Base-by-base conservation (phyloP, 2,888 invertebrate species). In the Cosmorhoe ocellata region DNA sequence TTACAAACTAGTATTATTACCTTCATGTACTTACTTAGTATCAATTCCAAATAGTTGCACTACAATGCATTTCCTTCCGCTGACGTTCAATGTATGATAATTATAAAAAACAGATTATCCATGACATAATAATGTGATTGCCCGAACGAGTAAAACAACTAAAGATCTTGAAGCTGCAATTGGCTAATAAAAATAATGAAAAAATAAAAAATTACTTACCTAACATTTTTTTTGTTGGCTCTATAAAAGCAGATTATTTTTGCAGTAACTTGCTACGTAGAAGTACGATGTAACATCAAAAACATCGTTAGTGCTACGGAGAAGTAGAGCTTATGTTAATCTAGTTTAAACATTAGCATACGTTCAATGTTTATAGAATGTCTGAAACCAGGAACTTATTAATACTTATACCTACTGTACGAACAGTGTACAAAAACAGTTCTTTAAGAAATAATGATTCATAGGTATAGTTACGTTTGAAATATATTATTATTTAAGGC, bases 301-400 rank as follows among this genome's bases (percentile, higher is more conserved):
- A 18, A 22, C 18, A 18, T 22, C 7, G 14, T 27, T 32, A 10
- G 6, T 14, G 27, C 27, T 34, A 26, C 22, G 1, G 22, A 26
- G 7, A 37, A 3, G 22, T 27, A 30, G 30, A 36, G 39, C 49
- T 14, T 55, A 50, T 26, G 41, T 32, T 40, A 34, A 59, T 38
- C 24, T 31, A 10, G 37, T 26, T 24, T 5, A 36, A 36, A 11
- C 3, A 53, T 56, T 56, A 51, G 37, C 58, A 58, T 56, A 56
- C 56, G 9, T 50, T 51, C 46, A 61, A 56, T 55, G 53, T 46
- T 46, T 49, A 53, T 39, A 57, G 49, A 57, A 51, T 39, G 52
- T 51, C 40, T 50, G 41, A 44, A 51, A 54, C 56, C 51, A 58
- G 59, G 59, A 61, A 59, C 52, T 58, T 34, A 54, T 39, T 43